phyloP scores from a whole-genome alignment of 2,113 vertebrate species.

The Malurus alboscapulatus region DNA sequence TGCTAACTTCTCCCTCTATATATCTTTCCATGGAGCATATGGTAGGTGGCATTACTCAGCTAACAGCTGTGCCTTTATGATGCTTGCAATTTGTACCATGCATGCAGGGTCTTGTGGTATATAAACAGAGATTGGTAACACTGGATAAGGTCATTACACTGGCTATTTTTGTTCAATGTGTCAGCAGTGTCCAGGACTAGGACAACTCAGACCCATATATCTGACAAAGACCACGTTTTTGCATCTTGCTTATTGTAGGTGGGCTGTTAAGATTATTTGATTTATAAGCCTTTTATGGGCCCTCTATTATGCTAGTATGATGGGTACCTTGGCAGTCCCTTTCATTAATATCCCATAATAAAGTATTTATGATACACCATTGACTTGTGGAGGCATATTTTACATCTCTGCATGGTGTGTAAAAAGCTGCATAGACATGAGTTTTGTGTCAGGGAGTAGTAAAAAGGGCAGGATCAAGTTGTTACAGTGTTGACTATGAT shows the following conservation, averaged over 20 bases:
- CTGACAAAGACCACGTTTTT: constrained; percentile 56
- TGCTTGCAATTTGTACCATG: constrained; percentile 8
- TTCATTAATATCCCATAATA: constrained; percentile 73
- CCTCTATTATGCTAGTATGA: constrained; percentile 30
- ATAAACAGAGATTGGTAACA: constrained; percentile 38
- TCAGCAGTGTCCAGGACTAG: constrained; percentile 26
- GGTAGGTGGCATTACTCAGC: constrained; percentile 33
- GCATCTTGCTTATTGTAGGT: constrained; percentile 47
- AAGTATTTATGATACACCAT: constrained; percentile 64
- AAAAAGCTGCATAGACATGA: constrained; percentile 17
- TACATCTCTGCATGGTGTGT: constrained; percentile 39
- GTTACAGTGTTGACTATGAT: not conserved
- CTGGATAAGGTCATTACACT: constrained; percentile 52
- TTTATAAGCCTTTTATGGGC: constrained; percentile 58
- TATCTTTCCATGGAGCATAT: constrained; percentile 32
- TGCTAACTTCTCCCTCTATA: not conserved
- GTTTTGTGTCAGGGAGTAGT: constrained; percentile 18
- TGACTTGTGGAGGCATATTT: constrained; percentile 61
- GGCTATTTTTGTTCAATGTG: constrained; percentile 48
- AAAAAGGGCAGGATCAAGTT: constrained; percentile 22
- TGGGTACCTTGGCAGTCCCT: constrained; percentile 35
- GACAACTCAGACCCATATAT: constrained; percentile 41
- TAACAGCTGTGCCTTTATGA: constrained; percentile 55
- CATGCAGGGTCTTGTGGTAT: not conserved
- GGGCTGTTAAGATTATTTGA: constrained; percentile 47